A percentile compares a stretch with the other conserved stretches of the same genome.
These are phyloP conservation scores for Brachycybe producta DNA, from an alignment of 2,888 invertebrate genomes.

Conservation along the genomic window DNA sequence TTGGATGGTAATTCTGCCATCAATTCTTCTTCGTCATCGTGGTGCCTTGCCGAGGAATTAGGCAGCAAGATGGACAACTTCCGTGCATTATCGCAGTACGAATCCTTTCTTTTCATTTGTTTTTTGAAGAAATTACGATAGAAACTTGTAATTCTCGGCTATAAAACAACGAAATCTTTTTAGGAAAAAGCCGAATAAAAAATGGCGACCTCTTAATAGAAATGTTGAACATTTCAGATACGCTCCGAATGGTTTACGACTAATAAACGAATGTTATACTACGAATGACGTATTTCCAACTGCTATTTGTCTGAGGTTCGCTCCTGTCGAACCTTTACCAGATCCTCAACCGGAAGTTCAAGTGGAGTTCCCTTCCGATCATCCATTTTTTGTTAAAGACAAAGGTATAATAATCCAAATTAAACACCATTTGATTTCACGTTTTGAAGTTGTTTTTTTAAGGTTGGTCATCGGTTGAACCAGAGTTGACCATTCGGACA, in stretches of 20 bases:
- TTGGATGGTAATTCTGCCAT: constrained; percentile 20
- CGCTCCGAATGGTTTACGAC: constrained; percentile 9
- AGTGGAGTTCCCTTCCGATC: constrained; percentile 29
- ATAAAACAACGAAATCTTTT: no score
- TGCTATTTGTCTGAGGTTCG: constrained; percentile 24
- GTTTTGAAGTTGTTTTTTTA: constrained; percentile 11
- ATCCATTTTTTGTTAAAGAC: constrained; percentile 34
- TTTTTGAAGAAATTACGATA: no score
- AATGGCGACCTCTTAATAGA: no score
- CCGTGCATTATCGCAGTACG: neutral
- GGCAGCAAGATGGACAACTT: constrained; percentile 12
- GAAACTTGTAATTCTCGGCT: no score
- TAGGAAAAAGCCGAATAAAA: no score
- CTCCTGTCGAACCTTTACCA: constrained; percentile 27
- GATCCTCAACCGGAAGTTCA: constrained; percentile 25
- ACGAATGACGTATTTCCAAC: constrained; percentile 1
- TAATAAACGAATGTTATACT: neutral
- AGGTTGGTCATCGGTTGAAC: constrained; percentile 38
- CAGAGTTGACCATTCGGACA: constrained; percentile 32
- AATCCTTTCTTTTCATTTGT: no score
- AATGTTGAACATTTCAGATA: no score
- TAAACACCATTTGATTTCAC: neutral
- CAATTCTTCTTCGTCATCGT: constrained; percentile 12
- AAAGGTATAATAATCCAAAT: constrained; percentile 27
- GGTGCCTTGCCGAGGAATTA: constrained; percentile 24